Base-by-base conservation (phyloP, 2,113 vertebrate species). In the Zootoca vivipara region DNA sequence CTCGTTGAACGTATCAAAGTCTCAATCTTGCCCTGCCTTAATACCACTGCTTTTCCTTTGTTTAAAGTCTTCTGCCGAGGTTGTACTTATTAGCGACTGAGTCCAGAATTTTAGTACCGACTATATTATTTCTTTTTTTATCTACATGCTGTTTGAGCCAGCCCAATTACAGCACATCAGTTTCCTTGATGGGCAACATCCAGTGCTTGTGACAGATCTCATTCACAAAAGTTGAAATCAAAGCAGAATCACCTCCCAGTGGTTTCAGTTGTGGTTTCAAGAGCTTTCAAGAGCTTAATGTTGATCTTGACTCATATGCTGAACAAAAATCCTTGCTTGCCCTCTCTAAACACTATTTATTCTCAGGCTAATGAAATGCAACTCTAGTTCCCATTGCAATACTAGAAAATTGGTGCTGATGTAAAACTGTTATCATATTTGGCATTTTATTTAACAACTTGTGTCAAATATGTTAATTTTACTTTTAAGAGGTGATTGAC, bases 1-100 rank as follows among this genome's bases (percentile, higher is more conserved):
- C 98, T 30, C 98, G 98, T 73, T 99, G 97, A 95, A 6, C 72
- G 5, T 13, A 64, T 2, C 33, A n/a, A 40, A 35, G 28, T 30
- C 42, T n/a, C 7, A 6, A 0, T 2, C 5, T 0, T 0, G 13
- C 79, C 81, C 75, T 13, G 0, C 1, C 2, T 87, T 89, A 62
- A 24, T 5, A 35, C 42, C 15, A 0, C 64, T 22, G n/a, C 74
- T 65, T 30, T 33, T 89, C 62, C 33, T 78, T 67, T 35, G 9
- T 85, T 74, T 52, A 52, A 58, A 72, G 38, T 72, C 72, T 64
- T 70, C 77, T 80, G 1, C 46, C 84, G 4, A 89, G 81, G 84
- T 46, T 56, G 82, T 26, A 84, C 82, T 40, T n/a, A 90, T 83
- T 58, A 69, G 83, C 46, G 7, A 84, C 90, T 87, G 33, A 2